Evolutionary conservation across 2,797 vertebrate genomes (phyloP).

Genomic region (Mus caroli): DNA sequence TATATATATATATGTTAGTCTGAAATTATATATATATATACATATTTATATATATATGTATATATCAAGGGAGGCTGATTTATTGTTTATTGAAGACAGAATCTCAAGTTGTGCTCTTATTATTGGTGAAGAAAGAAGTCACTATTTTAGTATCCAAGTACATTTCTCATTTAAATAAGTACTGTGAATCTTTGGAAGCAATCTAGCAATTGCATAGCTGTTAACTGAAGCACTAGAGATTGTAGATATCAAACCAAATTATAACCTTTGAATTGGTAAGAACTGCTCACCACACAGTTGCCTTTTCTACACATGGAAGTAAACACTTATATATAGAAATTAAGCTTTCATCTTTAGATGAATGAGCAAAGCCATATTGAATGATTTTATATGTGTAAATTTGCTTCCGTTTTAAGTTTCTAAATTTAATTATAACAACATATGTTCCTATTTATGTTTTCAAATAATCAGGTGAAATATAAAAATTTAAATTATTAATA

Average conservation of each 20-base stretch:
- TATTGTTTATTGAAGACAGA: neutral
- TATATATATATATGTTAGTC: neutral
- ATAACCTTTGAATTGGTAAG: neutral
- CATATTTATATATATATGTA: neutral
- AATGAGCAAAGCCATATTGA: neutral
- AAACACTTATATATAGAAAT: neutral
- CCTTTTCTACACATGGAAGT: neutral
- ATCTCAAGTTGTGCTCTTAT: neutral
- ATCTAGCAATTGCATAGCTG: neutral
- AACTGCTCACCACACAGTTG: neutral
- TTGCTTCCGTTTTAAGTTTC: neutral
- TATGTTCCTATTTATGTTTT: neutral
- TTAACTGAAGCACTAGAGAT: neutral
- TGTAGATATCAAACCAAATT: neutral
- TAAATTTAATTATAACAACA: neutral
- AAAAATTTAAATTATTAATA: neutral
- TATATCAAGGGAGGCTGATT: neutral
- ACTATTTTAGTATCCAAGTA: neutral
- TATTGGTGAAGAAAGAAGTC: neutral
- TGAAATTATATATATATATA: neutral
- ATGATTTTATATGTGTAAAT: neutral
- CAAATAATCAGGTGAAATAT: neutral
- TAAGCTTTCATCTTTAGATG: neutral
- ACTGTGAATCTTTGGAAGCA: neutral
- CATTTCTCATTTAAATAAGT: neutral